Evolutionary conservation across 2,888 invertebrate genomes (phyloP).

Genomic region (Parascotia fuliginaria): DNA sequence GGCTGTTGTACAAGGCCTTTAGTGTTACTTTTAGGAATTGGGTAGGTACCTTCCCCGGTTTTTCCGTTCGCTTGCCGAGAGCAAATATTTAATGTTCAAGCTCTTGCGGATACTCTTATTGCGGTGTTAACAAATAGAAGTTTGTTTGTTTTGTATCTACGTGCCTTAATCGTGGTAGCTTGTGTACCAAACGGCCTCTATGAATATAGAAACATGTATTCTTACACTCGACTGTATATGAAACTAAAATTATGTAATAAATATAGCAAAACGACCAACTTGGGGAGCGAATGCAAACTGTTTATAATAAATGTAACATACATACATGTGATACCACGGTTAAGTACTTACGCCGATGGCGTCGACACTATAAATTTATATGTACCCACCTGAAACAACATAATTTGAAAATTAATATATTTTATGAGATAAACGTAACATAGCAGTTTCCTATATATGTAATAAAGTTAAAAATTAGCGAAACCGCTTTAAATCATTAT

Average conservation of each 20-base stretch:
- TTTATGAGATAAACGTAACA: too few relatives aligned
- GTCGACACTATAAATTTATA: too few relatives aligned
- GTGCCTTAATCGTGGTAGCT: slow-evolving; percentile 41
- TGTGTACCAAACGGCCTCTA: neutral
- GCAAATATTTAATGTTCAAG: slow-evolving; percentile 74
- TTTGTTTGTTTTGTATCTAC: slow-evolving; percentile 50
- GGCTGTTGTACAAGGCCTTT: slow-evolving; percentile 71
- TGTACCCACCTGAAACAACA: too few relatives aligned
- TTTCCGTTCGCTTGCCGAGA: slow-evolving; percentile 53
- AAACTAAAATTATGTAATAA: neutral
- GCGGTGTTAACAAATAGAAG: slow-evolving; percentile 71
- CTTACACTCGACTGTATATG: neutral
- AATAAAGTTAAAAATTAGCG: too few relatives aligned
- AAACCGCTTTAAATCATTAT: too few relatives aligned
- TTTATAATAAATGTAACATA: too few relatives aligned
- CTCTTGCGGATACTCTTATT: slow-evolving; percentile 70
- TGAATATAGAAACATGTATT: neutral
- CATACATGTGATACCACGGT: too few relatives aligned
- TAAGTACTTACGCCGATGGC: too few relatives aligned
- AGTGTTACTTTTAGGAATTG: slow-evolving; percentile 70
- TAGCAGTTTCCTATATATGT: too few relatives aligned
- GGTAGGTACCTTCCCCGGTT: slow-evolving; percentile 58
- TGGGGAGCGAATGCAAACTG: too few relatives aligned
- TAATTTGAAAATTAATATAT: too few relatives aligned
- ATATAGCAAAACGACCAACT: too few relatives aligned